Evolutionary conservation across 92 coral and sea anemone species (phyloP).

Genomic region (Chrysogorgia sp.): DNA sequence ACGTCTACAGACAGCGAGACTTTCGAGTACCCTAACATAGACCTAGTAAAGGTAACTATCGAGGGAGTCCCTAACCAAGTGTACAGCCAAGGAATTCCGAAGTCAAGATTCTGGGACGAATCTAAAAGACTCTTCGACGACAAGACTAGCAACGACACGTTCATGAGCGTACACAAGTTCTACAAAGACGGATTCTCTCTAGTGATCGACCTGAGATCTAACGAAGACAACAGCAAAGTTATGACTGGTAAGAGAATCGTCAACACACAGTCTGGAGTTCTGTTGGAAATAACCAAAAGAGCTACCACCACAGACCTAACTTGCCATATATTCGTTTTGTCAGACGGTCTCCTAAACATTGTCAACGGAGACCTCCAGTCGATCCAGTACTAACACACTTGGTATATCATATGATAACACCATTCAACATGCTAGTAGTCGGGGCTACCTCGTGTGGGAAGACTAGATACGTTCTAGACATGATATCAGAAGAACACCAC

Average conservation of each 20-base stretch:
- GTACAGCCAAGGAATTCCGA: conserved; percentile 28
- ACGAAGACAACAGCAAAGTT: not conserved
- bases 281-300: conserved; percentile 37
- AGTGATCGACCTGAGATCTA: conserved; percentile 36
- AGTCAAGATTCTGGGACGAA: conserved; percentile 33
- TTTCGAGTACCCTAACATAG: conserved; percentile 17
- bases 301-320: conserved; percentile 7
- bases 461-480: too few relatives aligned
- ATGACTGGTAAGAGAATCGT: conserved; percentile 8
- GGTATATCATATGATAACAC: too few relatives aligned
- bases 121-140: conserved; percentile 26
- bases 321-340: conserved; percentile 39
- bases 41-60: conserved; percentile 12
- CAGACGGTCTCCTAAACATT: conserved; percentile 44
- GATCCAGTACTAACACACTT: conserved; percentile 35
- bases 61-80: conserved; percentile 46
- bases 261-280: conserved; percentile 29
- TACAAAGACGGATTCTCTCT: conserved; percentile 37
- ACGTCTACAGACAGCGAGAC: not conserved
- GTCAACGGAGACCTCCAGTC: conserved; percentile 17
- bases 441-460: too few relatives aligned
- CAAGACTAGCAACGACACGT: conserved; percentile 12
- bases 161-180: conserved; percentile 30
- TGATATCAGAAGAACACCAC: too few relatives aligned
- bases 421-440: too few relatives aligned